Base-by-base conservation (phyloP, 1,140 invertebrate species). In the Capitella teleta region DNA sequence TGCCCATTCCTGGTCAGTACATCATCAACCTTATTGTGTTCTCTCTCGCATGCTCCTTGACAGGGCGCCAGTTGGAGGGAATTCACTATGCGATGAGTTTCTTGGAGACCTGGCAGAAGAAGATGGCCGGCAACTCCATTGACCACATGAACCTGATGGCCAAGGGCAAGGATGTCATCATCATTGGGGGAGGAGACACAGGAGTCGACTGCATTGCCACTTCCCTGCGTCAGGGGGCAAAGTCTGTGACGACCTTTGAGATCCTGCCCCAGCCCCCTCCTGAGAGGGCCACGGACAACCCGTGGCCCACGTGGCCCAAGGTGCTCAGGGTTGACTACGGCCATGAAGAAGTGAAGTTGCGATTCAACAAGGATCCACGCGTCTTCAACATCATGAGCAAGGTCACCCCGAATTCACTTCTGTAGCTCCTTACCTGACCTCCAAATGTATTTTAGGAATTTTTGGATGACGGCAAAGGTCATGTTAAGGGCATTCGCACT, bases 171-270 rank as follows among this genome's bases (percentile, higher is more conserved):
- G 78, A 95, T 72, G 92, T 99, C 3, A 82, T 99, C 54, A 82
- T 99, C 49, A 93, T 99, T 60, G 95, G 95, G 19, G 95, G 95
- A 12, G 95, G 95, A 24, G 95, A 99, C 68, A 99, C 95, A n/a
- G 95, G 95, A 0, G 94, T 89, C 73, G 95, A 99, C 78, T 99
- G 95, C 65, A 98, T 99, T 70, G 95, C 87, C 32, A 98, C 95
- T 2, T 93, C 92, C 2, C 77, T 98, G 12, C 79, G 95, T 61
- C 91, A 83, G 77, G 91, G 93, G 34, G 95, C 95, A n/a, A 91
- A 87, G 61, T 84, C 82, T 32, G 92, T 98, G 53, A 90, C 87
- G 1, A 87, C 90, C 6, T 98, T 98, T 76, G 95, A 99, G 77
- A 98, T 98, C 61, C 74, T 98, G 37, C 93, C 94, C 0, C 81